phyloP scores from a whole-genome alignment of 2,797 vertebrate genomes.

The Cottoperca gobio region DNA sequence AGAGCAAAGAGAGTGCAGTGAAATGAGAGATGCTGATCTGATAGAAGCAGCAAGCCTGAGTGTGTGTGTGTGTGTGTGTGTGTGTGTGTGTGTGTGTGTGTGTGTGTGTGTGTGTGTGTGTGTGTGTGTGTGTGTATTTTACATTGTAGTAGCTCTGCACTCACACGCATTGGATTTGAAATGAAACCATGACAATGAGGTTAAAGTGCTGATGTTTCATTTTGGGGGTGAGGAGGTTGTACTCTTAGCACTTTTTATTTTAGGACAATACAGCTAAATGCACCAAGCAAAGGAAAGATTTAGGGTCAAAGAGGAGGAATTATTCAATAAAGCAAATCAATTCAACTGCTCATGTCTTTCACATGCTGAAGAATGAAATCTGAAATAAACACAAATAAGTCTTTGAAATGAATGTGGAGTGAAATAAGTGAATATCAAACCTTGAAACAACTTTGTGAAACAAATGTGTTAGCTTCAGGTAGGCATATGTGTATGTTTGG shows the following conservation, averaged over 20 bases:
- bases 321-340: background rate
- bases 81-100: constrained; percentile 2
- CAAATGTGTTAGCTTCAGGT: too few species aligned
- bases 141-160: background rate
- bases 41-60: constrained; percentile 1
- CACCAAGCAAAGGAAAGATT: background rate
- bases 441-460: too few species aligned
- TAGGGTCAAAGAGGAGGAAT: accelerated
- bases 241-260: background rate
- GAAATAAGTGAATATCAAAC: too few species aligned
- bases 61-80: constrained; percentile 11
- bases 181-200: background rate
- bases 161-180: background rate
- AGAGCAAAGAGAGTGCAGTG: constrained; percentile 31
- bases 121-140: constrained; percentile 21
- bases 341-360: too few species aligned
- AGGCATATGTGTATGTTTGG: too few species aligned
- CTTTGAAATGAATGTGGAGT: too few species aligned
- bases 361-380: too few species aligned
- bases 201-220: constrained; percentile 9
- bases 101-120: constrained; percentile 22
- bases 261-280: background rate
- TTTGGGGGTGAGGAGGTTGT: background rate
- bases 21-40: constrained; percentile 41
- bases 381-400: background rate